These are phyloP conservation scores for Mionectes macconnelli DNA, from an alignment of 2,113 vertebrate species.

Conservation along the genomic window DNA sequence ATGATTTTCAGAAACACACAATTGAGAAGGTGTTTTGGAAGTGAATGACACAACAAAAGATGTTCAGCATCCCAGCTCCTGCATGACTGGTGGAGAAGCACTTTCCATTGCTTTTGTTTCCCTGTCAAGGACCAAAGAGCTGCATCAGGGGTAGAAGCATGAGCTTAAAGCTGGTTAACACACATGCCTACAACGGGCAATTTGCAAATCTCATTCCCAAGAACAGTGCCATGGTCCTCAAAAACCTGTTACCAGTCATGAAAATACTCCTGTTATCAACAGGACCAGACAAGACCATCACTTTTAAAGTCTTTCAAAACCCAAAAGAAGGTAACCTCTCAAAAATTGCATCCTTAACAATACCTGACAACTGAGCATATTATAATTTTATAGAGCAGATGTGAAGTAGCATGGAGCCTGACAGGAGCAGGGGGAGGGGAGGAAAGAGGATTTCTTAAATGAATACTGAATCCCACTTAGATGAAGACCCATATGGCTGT, in stretches of 20 bases:
- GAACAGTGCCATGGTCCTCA: neutral
- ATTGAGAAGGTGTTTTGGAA: neutral
- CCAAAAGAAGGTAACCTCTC: neutral
- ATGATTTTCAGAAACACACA: neutral
- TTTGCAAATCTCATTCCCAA: neutral
- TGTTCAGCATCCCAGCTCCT: neutral
- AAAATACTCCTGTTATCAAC: neutral
- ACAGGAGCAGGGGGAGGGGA: neutral
- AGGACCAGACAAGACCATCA: neutral
- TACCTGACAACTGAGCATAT: neutral
- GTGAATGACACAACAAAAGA: rapidly evolving
- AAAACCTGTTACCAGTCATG: neutral
- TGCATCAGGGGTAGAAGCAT: too few species aligned
- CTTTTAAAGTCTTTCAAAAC: neutral
- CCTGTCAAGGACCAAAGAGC: too few species aligned
- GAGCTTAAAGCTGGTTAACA: neutral
- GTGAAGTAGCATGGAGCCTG: neutral
- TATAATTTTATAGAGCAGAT: neutral
- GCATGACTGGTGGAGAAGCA: rapidly evolving
- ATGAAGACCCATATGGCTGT: neutral
- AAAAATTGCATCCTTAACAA: neutral
- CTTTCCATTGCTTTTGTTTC: rapidly evolving
- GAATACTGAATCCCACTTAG: neutral
- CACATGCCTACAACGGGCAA: neutral
- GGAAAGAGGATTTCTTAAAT: neutral